Evolutionary conservation across 2,113 vertebrate genomes (phyloP).

Genomic region (Clinocottus analis): DNA sequence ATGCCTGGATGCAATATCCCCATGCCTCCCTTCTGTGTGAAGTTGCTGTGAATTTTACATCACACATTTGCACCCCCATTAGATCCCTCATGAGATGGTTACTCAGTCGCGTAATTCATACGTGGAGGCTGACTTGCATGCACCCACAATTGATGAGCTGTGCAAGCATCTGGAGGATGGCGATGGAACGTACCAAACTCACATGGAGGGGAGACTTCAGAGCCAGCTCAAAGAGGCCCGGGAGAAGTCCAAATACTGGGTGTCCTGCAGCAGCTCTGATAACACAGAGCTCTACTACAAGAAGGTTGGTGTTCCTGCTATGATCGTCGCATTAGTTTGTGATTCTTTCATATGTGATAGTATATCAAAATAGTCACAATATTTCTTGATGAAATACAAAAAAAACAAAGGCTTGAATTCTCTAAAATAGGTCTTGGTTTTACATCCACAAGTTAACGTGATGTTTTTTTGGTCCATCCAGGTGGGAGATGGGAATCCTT

Average conservation of each 20-base stretch:
- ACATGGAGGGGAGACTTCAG: conserved; percentile 89
- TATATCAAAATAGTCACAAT: neutral
- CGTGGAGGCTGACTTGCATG: conserved; percentile 90
- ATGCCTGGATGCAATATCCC: conserved; percentile 22
- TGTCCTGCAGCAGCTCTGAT: conserved; percentile 88
- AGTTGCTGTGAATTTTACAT: conserved; percentile 30
- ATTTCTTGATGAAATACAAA: neutral
- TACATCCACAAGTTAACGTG: neutral
- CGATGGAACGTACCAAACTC: conserved; percentile 85
- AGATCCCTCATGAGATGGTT: conserved; percentile 96
- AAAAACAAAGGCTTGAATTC: neutral
- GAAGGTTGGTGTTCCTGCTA: conserved; percentile 84
- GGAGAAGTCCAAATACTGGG: conserved; percentile 96
- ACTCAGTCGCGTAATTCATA: conserved; percentile 94
- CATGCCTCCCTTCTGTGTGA: conserved; percentile 9
- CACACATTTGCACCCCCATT: conserved; percentile 27
- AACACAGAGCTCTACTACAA: conserved; percentile 93
- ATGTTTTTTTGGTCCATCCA: conserved; percentile 56
- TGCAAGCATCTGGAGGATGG: conserved; percentile 90
- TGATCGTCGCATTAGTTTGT: neutral
- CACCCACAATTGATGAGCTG: conserved; percentile 89
- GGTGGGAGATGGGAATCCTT: conserved; percentile 94
- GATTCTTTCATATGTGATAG: neutral
- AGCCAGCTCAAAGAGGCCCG: conserved; percentile 92
- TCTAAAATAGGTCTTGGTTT: neutral